A percentile compares a stretch with the other conserved stretches of the same genome.
Conservation (phyloP, 2,888 invertebrate species). For the Heterodera filipjevi region DNA sequence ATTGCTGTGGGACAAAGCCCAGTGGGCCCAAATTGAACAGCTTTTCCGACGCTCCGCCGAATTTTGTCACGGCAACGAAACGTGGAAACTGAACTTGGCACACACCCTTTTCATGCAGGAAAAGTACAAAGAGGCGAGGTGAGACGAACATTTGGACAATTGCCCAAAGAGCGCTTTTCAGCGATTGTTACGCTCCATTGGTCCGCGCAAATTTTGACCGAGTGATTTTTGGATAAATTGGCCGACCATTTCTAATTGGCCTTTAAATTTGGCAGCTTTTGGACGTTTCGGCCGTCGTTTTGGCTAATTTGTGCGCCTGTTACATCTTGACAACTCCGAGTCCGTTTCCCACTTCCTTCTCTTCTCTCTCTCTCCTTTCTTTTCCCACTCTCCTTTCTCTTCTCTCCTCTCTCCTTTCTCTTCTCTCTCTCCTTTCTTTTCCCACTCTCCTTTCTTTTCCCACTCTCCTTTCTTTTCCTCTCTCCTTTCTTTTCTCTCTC, state of each 20-base stretch:
- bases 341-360: background rate
- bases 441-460: background rate
- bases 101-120: constrained; percentile 96
- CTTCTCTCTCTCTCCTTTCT: too few relatives aligned
- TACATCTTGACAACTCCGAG: constrained; percentile 93
- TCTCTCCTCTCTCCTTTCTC: too few relatives aligned
- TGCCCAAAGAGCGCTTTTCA: constrained; percentile 72
- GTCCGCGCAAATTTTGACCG: constrained; percentile 90
- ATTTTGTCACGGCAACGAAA: constrained; percentile 94
- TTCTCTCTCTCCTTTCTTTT: background rate
- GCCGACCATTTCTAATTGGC: background rate
- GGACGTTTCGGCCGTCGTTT: constrained; percentile 91
- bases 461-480: too few relatives aligned
- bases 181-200: constrained; percentile 92
- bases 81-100: constrained; percentile 95
- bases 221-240: constrained; percentile 32
- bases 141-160: constrained; percentile 87
- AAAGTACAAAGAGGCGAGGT: constrained; percentile 39
- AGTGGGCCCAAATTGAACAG: constrained; percentile 44
- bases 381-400: too few relatives aligned
- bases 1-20: constrained; percentile 50
- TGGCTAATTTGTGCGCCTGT: constrained; percentile 96
- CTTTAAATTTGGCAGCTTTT: constrained; percentile 70
- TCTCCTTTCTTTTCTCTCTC: background rate
- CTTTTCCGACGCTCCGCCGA: constrained; percentile 79